Evolutionary conservation across 2,113 vertebrate genomes (phyloP).

Genomic region (Podarcis raffonei): DNA sequence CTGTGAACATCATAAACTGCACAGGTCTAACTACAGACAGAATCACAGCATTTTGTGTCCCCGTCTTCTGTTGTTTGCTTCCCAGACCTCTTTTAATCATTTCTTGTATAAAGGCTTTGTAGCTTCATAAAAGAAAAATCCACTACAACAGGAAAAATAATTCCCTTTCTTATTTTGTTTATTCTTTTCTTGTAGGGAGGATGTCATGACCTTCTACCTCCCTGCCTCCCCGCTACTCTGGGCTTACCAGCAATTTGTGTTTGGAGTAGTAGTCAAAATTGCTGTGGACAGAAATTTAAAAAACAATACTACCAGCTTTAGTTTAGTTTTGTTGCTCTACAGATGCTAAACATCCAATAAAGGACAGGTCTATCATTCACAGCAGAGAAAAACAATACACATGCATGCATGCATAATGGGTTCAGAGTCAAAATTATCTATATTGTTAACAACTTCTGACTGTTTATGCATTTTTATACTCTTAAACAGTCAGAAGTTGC

Average conservation of each 20-base stretch:
- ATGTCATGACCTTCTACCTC: too few species aligned
- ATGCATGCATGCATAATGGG: too few species aligned
- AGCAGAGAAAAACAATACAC: too few species aligned
- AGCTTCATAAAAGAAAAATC: not conserved
- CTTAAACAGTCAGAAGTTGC: too few species aligned
- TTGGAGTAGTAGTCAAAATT: not conserved
- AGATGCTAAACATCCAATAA: too few species aligned
- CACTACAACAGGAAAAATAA: not conserved
- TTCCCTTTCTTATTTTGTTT: not conserved
- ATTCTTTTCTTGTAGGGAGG: not conserved
- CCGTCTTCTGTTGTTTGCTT: slow-evolving; percentile 28
- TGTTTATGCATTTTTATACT: too few species aligned
- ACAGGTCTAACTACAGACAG: not conserved
- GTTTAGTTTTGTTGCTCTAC: too few species aligned
- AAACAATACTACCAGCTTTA: too few species aligned
- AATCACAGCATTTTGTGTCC: not conserved
- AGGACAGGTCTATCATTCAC: too few species aligned
- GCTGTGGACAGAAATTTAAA: not conserved
- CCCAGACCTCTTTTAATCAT: slow-evolving; percentile 43
- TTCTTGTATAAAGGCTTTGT: slow-evolving; percentile 3
- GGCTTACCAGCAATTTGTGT: not conserved
- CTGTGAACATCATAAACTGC: slow-evolving; percentile 19
- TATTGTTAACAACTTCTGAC: too few species aligned
- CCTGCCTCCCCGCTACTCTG: not conserved
- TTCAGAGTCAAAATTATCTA: too few species aligned